Conservation (phyloP, 2,797 vertebrate species). For the Sciurus vulgaris region DNA sequence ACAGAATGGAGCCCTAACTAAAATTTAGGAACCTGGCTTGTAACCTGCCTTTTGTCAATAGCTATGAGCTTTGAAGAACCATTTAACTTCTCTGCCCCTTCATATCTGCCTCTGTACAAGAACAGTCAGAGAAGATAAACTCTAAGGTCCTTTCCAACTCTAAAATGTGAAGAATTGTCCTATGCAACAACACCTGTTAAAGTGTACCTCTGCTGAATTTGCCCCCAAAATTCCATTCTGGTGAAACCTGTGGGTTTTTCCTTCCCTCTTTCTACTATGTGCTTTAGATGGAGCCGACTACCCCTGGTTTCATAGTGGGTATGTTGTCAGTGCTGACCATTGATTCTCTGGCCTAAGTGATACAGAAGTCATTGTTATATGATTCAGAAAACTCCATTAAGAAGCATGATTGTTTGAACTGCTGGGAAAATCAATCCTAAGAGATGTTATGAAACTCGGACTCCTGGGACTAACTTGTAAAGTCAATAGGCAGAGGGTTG, state of each 20-base stretch:
- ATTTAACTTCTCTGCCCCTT: not conserved
- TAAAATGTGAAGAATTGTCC: not conserved
- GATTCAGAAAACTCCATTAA: not conserved
- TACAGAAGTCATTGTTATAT: not conserved
- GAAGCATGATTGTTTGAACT: not conserved
- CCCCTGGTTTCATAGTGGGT: not conserved
- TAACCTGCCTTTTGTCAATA: not conserved
- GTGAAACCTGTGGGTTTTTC: not conserved
- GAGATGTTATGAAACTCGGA: not conserved
- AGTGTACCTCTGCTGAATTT: not conserved
- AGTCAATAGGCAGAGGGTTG: not conserved
- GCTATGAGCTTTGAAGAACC: not conserved
- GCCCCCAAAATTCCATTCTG: not conserved
- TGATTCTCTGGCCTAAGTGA: not conserved
- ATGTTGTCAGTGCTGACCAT: not conserved
- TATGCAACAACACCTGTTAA: not conserved
- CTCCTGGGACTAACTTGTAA: not conserved
- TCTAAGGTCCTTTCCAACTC: not conserved
- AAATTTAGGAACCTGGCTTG: not conserved
- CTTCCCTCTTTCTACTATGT: not conserved
- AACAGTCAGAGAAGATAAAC: not conserved
- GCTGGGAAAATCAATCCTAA: not conserved
- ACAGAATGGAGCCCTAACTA: not conserved
- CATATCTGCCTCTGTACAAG: not conserved
- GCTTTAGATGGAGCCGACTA: not conserved